Base-by-base conservation (phyloP, 2,888 invertebrate genomes). In the Glyphotaelius pellucidus region DNA sequence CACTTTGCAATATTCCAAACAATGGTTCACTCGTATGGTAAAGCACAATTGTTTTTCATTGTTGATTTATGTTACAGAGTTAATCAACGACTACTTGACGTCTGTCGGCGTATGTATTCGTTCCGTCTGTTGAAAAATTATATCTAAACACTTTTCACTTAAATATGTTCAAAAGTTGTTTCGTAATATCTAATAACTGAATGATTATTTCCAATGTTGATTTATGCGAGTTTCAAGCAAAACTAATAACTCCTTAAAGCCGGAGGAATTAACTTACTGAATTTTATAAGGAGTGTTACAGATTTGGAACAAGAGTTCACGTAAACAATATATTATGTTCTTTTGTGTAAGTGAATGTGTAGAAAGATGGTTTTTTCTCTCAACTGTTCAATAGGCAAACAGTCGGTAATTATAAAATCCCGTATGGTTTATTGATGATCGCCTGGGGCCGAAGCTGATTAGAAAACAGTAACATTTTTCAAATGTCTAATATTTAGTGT, bases 401-500 rank as follows among this genome's bases (percentile, higher is more conserved):
- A 42, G 86, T 42, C n/a, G 11, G 86, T 30, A 67, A 86, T 86
- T 42, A 86, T 86, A 42, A 86, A 86, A 42, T 86, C 86, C 47
- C n/a, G 86, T n/a, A 86, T 4, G 3, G 47, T 86, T 86, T 86
- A 86, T 86, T 35, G 86, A 42, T 86, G 25, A 86, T 35, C 86
- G 47, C 86, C 25, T 5, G 3, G 30, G 86, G 86, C 42, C 9
- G 15, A 47, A 42, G 86, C 86, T 86, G 86, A 86, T 86, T 86
- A 86, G 38, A 86, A 86, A 42, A 30, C 42, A 42, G 38, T 47
- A 42, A 86, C 86, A 86, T 86, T 42, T 86, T 30, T 86, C 86
- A 86, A 42, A 42, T 47, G 86, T 86, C 86, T 86, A 12, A 86
- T 86, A 86, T 86, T 86, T 86, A 38, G 86, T 86, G n/a, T 86